Evolutionary conservation across 2,113 vertebrate genomes (phyloP).

Genomic region (Atlantisia rogersi): DNA sequence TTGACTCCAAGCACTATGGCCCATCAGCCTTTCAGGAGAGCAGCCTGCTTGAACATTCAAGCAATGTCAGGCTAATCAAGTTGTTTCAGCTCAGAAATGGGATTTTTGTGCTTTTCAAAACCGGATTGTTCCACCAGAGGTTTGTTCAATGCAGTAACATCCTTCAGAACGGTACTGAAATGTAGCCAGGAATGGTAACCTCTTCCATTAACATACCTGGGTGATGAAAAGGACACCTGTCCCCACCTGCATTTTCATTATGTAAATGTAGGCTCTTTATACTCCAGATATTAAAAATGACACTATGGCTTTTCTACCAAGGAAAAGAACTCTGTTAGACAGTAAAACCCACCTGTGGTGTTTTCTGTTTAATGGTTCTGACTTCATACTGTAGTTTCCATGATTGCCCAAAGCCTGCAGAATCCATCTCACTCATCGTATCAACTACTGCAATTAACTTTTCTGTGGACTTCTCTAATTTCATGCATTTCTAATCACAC

Average conservation of each 20-base stretch:
- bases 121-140: background rate
- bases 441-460: background rate
- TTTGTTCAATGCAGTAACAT: accelerated
- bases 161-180: background rate
- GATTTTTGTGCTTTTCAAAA: background rate
- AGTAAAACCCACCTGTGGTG: background rate
- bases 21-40: background rate
- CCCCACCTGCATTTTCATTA: background rate
- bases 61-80: background rate
- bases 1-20: background rate
- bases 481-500: background rate
- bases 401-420: background rate
- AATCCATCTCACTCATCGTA: background rate
- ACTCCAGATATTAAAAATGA: background rate
- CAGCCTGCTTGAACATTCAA: background rate
- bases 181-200: background rate
- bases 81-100: background rate
- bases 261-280: background rate
- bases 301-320: background rate
- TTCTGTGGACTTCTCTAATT: background rate
- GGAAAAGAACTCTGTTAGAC: background rate
- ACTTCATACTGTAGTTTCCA: background rate
- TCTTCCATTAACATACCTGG: background rate
- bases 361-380: background rate
- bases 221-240: background rate